Base-by-base conservation (phyloP, 2,797 vertebrate genomes). In the Xiphorhynchus erythropygius region DNA sequence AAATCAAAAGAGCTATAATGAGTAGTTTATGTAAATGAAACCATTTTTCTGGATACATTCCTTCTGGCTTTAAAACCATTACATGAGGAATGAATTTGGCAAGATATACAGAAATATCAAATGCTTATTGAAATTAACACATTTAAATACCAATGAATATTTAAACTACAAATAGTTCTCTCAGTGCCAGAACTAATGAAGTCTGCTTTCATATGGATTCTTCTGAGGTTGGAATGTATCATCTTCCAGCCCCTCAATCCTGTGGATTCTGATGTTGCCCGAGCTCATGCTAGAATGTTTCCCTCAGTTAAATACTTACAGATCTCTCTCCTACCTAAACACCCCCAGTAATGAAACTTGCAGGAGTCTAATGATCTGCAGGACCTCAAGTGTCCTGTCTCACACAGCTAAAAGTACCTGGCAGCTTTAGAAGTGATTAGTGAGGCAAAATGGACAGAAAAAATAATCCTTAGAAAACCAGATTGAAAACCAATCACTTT, bases 111-210 rank as follows among this genome's bases (percentile, higher is more conserved):
- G 87, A 90, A 93, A 95, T 96, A 95, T 93, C 88, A 94, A 89
- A 96, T 96, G 83, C 90, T 96, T 94, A 94, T 71, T 96, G 92
- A 93, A 95, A 96, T 96, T 92, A 96, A 96, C 44, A 76, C 60
- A 95, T 91, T 95, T 96, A 97, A 96, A 93, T 94, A 91, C 80
- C 78, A 90, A 92, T 90, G 87, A 88, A 87, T 94, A 89, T 93
- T 96, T 91, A 90, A 94, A 87, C 35, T 84, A 89, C 84, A 90
- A 91, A 95, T 88, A 89, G 84, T 78, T 91, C 39, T 94, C 78
- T 13, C 18, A 81, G 46, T 41, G 32, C 33, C 93, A 89, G 37
- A 83, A 69, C 60, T 85, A 84, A 94, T 47, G 57, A 95, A 92
- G 52, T 64, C 50, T 35, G 19, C 9, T 42, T 94, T 87, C 80